Percentiles rank a stretch among this genome's conserved stretches.
phyloP scores from a whole-genome alignment of 2,113 vertebrate species.

The Columbina picui region DNA sequence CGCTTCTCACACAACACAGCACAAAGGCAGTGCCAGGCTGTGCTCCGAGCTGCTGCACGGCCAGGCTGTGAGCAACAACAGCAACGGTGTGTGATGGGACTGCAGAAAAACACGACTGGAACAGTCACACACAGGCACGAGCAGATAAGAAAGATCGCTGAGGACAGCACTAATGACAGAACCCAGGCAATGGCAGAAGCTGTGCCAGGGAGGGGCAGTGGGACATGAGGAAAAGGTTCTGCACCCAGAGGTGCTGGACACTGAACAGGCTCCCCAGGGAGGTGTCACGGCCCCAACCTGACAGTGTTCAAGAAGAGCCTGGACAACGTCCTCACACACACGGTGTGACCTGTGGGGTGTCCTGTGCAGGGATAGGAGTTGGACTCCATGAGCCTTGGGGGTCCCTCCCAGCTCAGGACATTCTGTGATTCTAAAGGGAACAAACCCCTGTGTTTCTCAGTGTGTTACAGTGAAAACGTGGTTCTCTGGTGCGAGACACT shows the following conservation, averaged over 20 bases:
- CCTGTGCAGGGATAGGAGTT: too few relatives aligned
- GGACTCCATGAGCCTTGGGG: too few relatives aligned
- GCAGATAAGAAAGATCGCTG: not conserved
- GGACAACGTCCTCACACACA: too few relatives aligned
- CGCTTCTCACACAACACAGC: not conserved
- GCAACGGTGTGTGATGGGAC: fast-evolving
- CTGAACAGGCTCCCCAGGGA: too few relatives aligned
- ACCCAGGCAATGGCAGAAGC: too few relatives aligned
- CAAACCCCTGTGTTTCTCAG: not conserved
- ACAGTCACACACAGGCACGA: not conserved
- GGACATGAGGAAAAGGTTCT: too few relatives aligned
- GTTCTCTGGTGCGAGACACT: not conserved
- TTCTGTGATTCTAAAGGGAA: not conserved
- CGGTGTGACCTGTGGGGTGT: too few relatives aligned
- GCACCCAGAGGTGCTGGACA: too few relatives aligned
- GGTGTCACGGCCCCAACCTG: too few relatives aligned
- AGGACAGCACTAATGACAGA: not conserved
- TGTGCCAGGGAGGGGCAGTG: too few relatives aligned
- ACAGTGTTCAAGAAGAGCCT: too few relatives aligned
- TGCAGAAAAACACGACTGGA: not conserved
- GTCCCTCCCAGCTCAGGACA: too few relatives aligned
- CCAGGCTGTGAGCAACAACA: not conserved
- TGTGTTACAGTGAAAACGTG: not conserved
- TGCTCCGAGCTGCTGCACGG: not conserved
- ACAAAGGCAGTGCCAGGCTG: not conserved